Conservation (phyloP, 2,113 vertebrate species). For the Budorcas taxicolor region DNA sequence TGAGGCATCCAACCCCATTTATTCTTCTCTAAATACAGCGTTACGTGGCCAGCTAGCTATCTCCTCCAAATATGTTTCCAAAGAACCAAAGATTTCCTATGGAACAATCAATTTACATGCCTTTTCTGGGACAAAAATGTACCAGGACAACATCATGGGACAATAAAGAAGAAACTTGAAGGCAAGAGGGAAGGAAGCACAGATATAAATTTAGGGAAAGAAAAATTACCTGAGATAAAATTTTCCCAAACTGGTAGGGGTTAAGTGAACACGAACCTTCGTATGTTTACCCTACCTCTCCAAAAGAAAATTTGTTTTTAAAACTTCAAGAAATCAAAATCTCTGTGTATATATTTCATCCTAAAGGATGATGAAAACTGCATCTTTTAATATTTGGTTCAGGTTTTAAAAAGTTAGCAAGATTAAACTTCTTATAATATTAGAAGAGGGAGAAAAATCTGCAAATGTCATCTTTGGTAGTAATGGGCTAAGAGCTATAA, state of each 20-base stretch:
- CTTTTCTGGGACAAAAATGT: neutral
- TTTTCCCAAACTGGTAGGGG: neutral
- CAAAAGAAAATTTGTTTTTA: neutral
- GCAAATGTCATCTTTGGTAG: constrained; percentile 58
- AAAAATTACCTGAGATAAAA: constrained; percentile 65
- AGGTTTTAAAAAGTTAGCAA: constrained; percentile 34
- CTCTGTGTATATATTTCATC: neutral
- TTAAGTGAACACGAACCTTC: neutral
- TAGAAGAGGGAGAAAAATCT: neutral
- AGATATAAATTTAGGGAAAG: neutral
- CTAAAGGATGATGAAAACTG: neutral
- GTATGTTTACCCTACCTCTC: neutral
- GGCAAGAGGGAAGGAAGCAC: neutral
- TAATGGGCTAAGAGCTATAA: constrained; percentile 21
- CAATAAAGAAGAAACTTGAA: neutral
- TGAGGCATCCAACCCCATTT: neutral
- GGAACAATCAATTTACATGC: neutral
- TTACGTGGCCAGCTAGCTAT: neutral
- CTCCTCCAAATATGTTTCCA: neutral
- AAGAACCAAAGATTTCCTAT: neutral
- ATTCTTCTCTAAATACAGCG: neutral
- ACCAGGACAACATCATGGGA: neutral
- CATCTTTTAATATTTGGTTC: constrained; percentile 46
- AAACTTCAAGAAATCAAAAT: constrained; percentile 18
- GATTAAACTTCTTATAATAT: constrained; percentile 22